These are phyloP conservation scores for Acropora yongei DNA, from an alignment of 64 coral and sea anemone species.

Conservation along the genomic window DNA sequence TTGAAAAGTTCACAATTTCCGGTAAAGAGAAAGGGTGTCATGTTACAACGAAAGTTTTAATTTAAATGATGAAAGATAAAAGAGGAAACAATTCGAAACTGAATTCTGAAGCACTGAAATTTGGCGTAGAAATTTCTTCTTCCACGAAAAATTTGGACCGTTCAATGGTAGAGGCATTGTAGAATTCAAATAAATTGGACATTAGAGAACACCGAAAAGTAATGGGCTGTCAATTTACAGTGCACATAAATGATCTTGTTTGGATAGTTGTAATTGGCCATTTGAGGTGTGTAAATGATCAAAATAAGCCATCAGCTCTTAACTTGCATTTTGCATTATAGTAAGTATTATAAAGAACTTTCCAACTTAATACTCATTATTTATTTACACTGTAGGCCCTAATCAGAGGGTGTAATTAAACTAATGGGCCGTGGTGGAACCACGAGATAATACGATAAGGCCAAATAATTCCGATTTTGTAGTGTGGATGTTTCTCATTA, in stretches of 20 bases:
- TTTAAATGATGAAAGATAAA: too few relatives aligned
- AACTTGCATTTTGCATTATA: not conserved
- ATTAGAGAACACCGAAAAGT: not conserved
- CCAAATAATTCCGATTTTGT: too few relatives aligned
- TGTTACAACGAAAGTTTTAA: not conserved
- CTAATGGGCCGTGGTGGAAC: too few relatives aligned
- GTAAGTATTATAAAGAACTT: not conserved
- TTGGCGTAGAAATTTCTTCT: too few relatives aligned
- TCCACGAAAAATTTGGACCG: too few relatives aligned
- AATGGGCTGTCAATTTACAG: not conserved
- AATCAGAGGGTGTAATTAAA: not conserved
- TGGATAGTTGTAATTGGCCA: not conserved
- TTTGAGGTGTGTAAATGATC: not conserved
- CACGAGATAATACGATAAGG: too few relatives aligned
- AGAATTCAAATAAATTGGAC: not conserved
- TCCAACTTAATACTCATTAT: not conserved
- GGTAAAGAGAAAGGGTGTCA: not conserved
- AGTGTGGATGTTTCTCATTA: too few relatives aligned
- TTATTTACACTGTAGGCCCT: conserved; percentile 11
- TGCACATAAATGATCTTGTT: not conserved
- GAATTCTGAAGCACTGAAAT: too few relatives aligned
- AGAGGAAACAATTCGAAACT: too few relatives aligned
- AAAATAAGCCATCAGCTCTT: not conserved
- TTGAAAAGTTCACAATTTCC: not conserved
- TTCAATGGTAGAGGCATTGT: too few relatives aligned